Percentiles rank a stretch among this genome's conserved stretches.
phyloP scores from a whole-genome alignment of 2,113 vertebrate species.

The Heterochromis multidens region DNA sequence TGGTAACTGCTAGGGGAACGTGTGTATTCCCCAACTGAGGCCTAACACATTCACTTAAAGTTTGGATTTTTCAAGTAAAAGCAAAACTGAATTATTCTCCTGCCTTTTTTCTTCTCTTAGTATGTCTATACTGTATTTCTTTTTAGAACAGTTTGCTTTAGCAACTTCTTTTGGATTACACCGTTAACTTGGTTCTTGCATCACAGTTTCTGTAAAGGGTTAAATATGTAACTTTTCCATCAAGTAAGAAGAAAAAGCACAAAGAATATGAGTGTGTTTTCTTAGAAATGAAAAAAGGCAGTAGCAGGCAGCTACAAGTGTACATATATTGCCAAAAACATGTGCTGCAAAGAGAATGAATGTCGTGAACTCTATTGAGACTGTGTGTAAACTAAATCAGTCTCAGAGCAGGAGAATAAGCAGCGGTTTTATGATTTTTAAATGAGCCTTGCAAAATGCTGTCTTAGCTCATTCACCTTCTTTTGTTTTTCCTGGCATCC shows the following conservation, averaged over 20 bases:
- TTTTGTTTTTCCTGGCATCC: not conserved
- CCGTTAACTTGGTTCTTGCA: not conserved
- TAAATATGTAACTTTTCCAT: not conserved
- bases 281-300: not conserved
- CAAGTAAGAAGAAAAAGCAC: not conserved
- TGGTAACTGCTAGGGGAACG: not conserved
- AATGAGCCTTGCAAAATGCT: constrained; percentile 23
- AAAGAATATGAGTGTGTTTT: not conserved
- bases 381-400: not conserved
- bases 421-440: constrained; percentile 18
- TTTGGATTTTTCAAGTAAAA: not conserved
- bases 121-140: not conserved
- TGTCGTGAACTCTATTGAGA: not conserved
- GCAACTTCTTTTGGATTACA: not conserved
- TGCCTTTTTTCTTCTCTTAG: not conserved
- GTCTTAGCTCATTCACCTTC: not conserved
- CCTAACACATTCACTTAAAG: not conserved
- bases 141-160: not conserved
- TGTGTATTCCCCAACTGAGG: not conserved
- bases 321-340: not conserved
- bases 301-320: not conserved
- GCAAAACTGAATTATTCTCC: not conserved
- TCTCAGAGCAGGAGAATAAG: not conserved
- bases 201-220: not conserved
- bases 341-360: not conserved